Conservation (phyloP, 1,140 invertebrate species). For the Cryptotermes secundus region DNA sequence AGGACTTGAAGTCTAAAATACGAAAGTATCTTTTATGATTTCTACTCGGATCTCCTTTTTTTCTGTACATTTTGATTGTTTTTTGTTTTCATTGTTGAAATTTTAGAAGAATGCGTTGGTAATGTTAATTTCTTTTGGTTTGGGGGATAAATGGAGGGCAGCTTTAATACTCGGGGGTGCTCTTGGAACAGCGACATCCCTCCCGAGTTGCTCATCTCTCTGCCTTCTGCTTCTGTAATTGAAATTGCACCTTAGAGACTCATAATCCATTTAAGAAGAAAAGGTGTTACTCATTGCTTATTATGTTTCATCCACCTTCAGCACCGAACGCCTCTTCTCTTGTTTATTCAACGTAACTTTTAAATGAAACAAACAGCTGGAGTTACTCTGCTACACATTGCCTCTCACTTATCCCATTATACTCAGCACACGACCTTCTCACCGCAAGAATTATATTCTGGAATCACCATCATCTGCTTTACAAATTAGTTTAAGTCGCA, state of each 20-base stretch:
- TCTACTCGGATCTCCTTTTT: no score
- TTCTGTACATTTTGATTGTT: no score
- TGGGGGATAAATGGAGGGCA: background rate
- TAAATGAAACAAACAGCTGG: slow-evolving; percentile 28
- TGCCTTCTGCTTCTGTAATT: slow-evolving; percentile 22
- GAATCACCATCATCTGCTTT: background rate
- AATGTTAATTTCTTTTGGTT: background rate
- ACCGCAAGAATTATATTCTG: background rate
- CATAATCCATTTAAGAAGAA: slow-evolving; percentile 31
- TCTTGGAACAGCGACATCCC: background rate
- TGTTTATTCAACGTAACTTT: slow-evolving; percentile 1
- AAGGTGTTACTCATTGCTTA: slow-evolving; percentile 25
- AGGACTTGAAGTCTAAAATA: no score
- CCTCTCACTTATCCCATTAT: background rate
- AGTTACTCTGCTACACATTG: background rate
- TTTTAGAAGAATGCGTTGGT: no score
- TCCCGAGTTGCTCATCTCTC: background rate
- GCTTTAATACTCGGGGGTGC: background rate
- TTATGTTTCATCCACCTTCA: background rate
- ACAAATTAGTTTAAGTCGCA: background rate
- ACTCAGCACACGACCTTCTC: background rate
- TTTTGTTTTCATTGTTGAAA: no score
- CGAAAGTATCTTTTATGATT: no score
- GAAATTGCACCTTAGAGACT: slow-evolving; percentile 32
- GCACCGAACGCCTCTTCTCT: background rate